Conservation (phyloP, 2,113 vertebrate species). For the Terrapene triunguis region DNA sequence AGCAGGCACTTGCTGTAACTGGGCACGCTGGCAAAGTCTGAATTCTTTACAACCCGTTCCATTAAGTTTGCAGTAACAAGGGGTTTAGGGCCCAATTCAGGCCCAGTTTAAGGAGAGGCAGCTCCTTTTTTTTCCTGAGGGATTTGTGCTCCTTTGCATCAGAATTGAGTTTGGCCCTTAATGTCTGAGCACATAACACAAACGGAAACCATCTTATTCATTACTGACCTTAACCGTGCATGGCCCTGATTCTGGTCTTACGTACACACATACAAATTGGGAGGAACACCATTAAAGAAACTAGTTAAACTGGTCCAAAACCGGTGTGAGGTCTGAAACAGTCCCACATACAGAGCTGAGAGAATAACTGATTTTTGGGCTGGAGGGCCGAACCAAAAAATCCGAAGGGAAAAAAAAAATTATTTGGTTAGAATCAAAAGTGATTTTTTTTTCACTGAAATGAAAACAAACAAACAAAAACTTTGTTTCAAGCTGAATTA, state of each 20-base stretch:
- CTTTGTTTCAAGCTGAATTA: not conserved
- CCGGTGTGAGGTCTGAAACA: not conserved
- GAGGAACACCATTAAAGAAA: not conserved
- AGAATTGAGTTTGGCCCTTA: not conserved
- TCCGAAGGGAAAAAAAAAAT: not conserved
- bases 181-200: not conserved
- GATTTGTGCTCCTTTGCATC: not conserved
- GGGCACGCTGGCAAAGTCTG: not conserved
- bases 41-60: not conserved
- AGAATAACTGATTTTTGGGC: not conserved
- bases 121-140: not conserved
- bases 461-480: not conserved
- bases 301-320: not conserved
- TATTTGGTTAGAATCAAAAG: not conserved
- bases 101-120: not conserved
- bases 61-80: not conserved
- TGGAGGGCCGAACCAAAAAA: not conserved
- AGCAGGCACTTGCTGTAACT: not conserved
- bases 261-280: not conserved
- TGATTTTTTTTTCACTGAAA: not conserved
- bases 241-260: not conserved
- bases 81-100: not conserved
- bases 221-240: not conserved
- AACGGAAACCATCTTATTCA: not conserved
- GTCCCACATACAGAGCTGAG: not conserved